These are phyloP conservation scores for Isurus oxyrinchus DNA, from an alignment of 2,113 vertebrate genomes.

Conservation along the genomic window DNA sequence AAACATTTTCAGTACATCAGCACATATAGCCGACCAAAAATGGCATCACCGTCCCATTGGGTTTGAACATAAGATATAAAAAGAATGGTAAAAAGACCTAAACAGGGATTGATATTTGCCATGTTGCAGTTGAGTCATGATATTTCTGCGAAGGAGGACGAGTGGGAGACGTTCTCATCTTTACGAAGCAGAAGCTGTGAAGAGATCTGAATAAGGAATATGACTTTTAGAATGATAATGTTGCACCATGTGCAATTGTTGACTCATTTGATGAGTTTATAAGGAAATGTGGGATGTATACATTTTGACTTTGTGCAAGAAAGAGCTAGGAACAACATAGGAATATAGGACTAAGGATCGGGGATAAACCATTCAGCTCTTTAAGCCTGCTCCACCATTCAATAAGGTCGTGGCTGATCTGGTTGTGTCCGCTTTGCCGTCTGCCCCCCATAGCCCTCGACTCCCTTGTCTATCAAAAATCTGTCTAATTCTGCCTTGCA, in stretches of 20 bases:
- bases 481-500: no score
- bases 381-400: no score
- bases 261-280: neutral
- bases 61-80: neutral
- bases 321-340: neutral
- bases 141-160: neutral
- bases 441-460: no score
- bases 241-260: neutral
- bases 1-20: neutral
- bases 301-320: neutral
- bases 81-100: neutral
- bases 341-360: no score
- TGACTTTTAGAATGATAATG: neutral
- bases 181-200: neutral
- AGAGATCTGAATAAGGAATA: neutral
- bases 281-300: neutral
- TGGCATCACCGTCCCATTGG: neutral
- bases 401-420: no score
- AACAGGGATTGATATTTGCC: constrained; percentile 3
- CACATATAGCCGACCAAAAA: neutral
- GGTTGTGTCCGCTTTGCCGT: no score
- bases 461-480: no score
- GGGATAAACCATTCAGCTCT: no score
- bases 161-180: neutral
- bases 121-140: neutral